phyloP scores from a whole-genome alignment of 2,888 invertebrate genomes.

The Tinea pellionella region DNA sequence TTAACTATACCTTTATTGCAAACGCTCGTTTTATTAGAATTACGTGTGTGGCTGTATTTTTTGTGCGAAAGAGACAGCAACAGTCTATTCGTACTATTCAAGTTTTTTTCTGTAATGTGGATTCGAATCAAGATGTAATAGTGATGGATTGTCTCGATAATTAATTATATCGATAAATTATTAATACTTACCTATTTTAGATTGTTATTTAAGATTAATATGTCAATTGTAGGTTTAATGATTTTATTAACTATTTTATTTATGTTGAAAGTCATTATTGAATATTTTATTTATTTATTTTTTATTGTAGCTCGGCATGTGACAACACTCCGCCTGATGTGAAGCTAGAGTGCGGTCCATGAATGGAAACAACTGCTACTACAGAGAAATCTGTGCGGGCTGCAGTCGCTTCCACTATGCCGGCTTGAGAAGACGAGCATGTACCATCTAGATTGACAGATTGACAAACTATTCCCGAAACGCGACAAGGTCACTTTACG shows the following conservation, averaged over 20 bases:
- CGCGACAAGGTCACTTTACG: too few relatives aligned
- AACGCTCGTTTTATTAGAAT: conserved; percentile 20
- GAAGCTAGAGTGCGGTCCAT: too few relatives aligned
- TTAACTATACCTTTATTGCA: not conserved
- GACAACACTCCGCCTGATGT: too few relatives aligned
- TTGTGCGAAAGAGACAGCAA: conserved; percentile 36
- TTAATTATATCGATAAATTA: not conserved
- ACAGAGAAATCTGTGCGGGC: too few relatives aligned
- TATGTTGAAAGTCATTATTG: not conserved
- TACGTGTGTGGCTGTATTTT: conserved; percentile 31
- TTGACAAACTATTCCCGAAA: too few relatives aligned
- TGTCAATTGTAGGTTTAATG: not conserved
- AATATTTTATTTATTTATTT: not conserved
- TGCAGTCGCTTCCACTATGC: too few relatives aligned
- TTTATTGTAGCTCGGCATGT: too few relatives aligned
- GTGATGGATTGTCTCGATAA: conserved; percentile 21
- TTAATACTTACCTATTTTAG: not conserved
- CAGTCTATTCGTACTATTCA: conserved; percentile 28
- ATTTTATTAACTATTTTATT: not conserved
- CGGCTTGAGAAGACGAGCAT: too few relatives aligned
- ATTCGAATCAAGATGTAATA: conserved; percentile 44
- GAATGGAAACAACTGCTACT: too few relatives aligned
- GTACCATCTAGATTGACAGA: too few relatives aligned
- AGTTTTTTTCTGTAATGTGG: conserved; percentile 42
- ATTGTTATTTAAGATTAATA: not conserved